A percentile compares a stretch with the other conserved stretches of the same genome.
Evolutionary conservation across 2,113 vertebrate species (phyloP).

Genomic region (Fulica atra): DNA sequence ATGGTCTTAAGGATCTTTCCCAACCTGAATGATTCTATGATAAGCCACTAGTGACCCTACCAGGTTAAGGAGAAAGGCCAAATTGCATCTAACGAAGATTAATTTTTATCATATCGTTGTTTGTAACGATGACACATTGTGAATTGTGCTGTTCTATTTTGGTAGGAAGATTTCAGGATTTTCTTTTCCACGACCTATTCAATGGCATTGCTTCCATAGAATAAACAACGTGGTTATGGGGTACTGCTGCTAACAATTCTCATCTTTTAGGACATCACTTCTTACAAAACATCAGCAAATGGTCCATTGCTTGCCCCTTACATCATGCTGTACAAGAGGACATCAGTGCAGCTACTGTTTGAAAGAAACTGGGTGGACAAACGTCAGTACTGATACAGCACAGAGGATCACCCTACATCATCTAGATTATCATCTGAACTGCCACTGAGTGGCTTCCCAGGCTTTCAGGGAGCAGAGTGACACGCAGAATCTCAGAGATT

Average conservation of each 20-base stretch:
- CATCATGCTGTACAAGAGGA: not conserved
- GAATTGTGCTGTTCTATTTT: not conserved
- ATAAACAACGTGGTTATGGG: not conserved
- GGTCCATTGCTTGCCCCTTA: not conserved
- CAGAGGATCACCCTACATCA: not conserved
- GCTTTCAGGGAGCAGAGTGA: not conserved
- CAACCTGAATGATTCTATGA: not conserved
- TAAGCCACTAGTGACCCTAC: not conserved
- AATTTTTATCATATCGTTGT: not conserved
- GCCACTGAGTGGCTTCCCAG: not conserved
- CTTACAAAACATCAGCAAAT: not conserved
- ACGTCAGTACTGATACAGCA: not conserved
- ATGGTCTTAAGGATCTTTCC: not conserved
- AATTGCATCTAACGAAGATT: not conserved
- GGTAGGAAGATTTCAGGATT: not conserved
- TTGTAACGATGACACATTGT: not conserved
- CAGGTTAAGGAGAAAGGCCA: not conserved
- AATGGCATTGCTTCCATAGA: rapidly evolving
- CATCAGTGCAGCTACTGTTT: not conserved
- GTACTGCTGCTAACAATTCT: not conserved
- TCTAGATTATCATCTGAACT: not conserved
- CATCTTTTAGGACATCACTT: not conserved
- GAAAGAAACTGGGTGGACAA: not conserved
- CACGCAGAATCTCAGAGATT: not conserved
- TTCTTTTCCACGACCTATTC: not conserved